Base-by-base conservation (phyloP, 2,888 invertebrate genomes). In the Resseliella maxima region DNA sequence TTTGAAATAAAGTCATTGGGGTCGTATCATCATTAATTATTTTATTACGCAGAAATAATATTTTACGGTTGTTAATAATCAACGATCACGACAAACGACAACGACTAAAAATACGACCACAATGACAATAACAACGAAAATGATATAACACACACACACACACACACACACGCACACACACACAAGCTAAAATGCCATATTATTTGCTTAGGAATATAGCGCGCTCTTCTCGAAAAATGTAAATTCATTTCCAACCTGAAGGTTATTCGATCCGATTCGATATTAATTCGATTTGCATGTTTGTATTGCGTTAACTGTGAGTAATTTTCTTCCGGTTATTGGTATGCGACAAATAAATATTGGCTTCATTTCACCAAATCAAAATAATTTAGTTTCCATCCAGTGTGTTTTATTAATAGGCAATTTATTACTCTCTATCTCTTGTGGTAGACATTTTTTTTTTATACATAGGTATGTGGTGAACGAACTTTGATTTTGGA, bases 1-100 rank as follows among this genome's bases (percentile, higher is more conserved):
- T 72, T 24, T 50, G 2, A 35, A 72, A 72, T 72, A 35, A 72
- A 72, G 72, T 72, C 72, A 72, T 72, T 72, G 72, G 72, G 72
- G 72, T 72, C 72, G 72, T 72, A 72, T 72, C 72, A 72, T 27
- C 72, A 72, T 72, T 72, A 72, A 72, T 72, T 72, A 72, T 72
- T 72, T 72, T 72, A 72, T 72, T 72, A 72, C 72, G 72, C 72
- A 72, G 72, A 72, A 31, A 72, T 72, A 72, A 72, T 72, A 72
- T 72, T 72, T 72, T 72, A 72, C n/a, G 72, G 72, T 72, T 72
- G 72, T 72, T 72, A 72, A 31, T 72, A 72, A 21, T 31, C 12
- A 72, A 72, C 10, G 0, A 15, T 15, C 12, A 41, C 41, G 41
- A 41, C 12, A 50, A 8, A 50, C 46, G 18, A 6, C 46, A n/a